Base-by-base conservation (phyloP, 2,113 vertebrate genomes). In the Sialia sialis region DNA sequence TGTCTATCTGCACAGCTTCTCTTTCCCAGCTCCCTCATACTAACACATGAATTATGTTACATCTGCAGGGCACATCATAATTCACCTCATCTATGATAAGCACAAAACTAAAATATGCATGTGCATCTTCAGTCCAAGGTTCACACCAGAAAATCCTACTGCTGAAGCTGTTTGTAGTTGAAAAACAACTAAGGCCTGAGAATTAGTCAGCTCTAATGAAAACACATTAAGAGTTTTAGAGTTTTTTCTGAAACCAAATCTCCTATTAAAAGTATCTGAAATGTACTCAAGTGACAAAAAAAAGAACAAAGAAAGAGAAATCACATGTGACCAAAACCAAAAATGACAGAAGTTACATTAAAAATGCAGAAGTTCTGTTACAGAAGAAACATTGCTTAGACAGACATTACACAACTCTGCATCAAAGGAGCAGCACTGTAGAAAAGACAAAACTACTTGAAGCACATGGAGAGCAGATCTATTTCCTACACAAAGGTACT, bases 341-440 rank as follows among this genome's bases (percentile, higher is more conserved):
- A 93, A 93, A 89, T 44, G 66, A 90, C 55, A 94, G 75, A 84
- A 95, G 68, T 63, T 81, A 75, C 60, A 78, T 68, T 69, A 79
- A 93, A 91, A 93, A 90, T 63, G 80, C 74, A 80, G 66, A 54
- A 79, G 58, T 79, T 85, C 82, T 75, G 85, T 76, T 91, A 82
- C 91, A 95, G 95, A 94, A 97, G 95, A 95, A 91, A 90, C 76
- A 97, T 7, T 58, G 90, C 78, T 96, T 44, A 76, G 91, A 68
- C 51, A 75, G 85, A 90, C 62, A 59, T 94, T 98, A 98, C 43
- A 93, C 81, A 76, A 74, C n/a, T 86, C 80, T 34, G 68, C 10
- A 4, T 84, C 89, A 90, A 60, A 92, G 16, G 30, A 92, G 60
- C 77, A 90, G 75, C 64, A 43, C 89, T 84, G 78, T 6, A 77